Evolutionary conservation across 2,113 vertebrate species (phyloP), one percentile per base, ranked within the genome.

Genomic region (Triplophysa dalaica): DNA sequence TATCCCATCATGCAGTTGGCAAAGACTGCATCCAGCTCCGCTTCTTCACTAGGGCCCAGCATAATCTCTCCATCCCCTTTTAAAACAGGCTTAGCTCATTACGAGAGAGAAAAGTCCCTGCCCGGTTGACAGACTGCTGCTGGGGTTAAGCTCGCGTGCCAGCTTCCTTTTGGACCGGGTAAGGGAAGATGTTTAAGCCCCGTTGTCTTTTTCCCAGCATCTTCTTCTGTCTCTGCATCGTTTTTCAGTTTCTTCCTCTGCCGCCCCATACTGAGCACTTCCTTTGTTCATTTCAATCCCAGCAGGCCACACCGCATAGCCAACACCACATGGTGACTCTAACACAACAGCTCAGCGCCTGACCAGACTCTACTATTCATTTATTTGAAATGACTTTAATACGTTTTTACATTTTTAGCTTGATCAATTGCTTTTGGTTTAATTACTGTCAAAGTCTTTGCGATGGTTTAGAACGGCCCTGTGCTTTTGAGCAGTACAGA

Each of bases 11-110:
- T 41, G 60, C 41, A 73, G 75, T 11, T 45, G 6, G 21, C 33
- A 16, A 69, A 33, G 67, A 22, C 61, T 22, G 16, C 38, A 38
- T 38, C 7, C 33, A 38, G 26, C 67, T 60, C 24, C 38, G 43
- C 43, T 48, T 74, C n/a, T 45, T 65, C 48, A 21, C n/a, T 70
- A 69, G 41, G 58, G 19, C 56, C 26, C 29, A 4, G 43, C 21
- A 67, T 81, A 78, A 81, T 85, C 84, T 72, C 77, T 69, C 67
- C 48, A 77, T 66, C 43, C 74, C 60, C 19, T 70, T 83, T 84
- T 75, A 77, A 82, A 86, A 80, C 60, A 77, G 78, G 80, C 81
- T 82, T 84, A 84, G 77, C 73, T 82, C 78, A 82, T 86, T 81
- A 82, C 45, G 62, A 81, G 26, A 17, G 70, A 65, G 77, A 74